phyloP scores from a whole-genome alignment of 2,888 invertebrate species.

The Microctonus aethiopoides region DNA sequence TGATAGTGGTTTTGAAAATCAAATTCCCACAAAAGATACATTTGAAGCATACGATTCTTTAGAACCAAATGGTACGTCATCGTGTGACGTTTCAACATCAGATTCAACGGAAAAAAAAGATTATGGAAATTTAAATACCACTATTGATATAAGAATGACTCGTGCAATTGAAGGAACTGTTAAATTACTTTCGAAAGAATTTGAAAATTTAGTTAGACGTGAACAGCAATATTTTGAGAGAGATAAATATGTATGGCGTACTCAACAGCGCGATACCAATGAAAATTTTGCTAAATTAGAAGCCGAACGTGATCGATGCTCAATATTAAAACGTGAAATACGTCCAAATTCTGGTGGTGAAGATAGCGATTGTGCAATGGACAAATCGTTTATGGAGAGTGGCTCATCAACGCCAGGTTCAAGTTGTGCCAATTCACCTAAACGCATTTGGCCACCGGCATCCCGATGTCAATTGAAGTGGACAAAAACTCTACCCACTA shows the following conservation, averaged over 20 bases:
- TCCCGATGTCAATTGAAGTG: conserved; percentile 65
- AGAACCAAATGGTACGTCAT: conserved; percentile 45
- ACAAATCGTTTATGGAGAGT: conserved; percentile 60
- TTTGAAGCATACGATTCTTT: conserved; percentile 57
- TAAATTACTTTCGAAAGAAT: conserved; percentile 60
- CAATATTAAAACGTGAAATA: conserved; percentile 64
- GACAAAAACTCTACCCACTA: conserved; percentile 69
- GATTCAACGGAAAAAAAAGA: conserved; percentile 23
- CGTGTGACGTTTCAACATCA: conserved; percentile 39
- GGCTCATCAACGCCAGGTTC: conserved; percentile 74
- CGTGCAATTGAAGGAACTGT: conserved; percentile 63
- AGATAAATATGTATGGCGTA: conserved; percentile 48
- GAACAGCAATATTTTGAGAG: conserved; percentile 57
- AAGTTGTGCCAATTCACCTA: conserved; percentile 75
- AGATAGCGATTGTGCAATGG: conserved; percentile 69
- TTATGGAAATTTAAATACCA: conserved; percentile 34
- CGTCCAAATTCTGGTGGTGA: conserved; percentile 72
- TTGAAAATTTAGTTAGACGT: conserved; percentile 58
- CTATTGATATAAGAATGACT: conserved; percentile 56
- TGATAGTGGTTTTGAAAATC: conserved; percentile 46
- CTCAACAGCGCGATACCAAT: conserved; percentile 44
- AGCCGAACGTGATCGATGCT: conserved; percentile 54
- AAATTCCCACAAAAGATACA: conserved; percentile 57
- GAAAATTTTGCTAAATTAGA: conserved; percentile 57
- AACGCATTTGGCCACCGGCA: conserved; percentile 69